phyloP scores from a whole-genome alignment of 1,140 invertebrate genomes.

The Trichonephila clavipes region DNA sequence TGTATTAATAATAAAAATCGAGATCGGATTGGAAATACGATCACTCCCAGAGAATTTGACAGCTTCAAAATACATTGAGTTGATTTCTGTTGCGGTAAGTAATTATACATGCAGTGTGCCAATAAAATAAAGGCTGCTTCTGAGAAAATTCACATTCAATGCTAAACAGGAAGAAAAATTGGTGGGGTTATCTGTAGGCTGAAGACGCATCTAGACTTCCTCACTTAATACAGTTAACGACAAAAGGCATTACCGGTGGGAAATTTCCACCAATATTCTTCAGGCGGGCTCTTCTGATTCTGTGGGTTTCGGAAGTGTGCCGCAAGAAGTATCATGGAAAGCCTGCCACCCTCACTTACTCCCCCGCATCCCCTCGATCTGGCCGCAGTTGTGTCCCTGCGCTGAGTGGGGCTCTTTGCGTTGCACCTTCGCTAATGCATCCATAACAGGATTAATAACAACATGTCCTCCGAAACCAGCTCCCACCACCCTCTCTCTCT shows the following conservation, averaged over 20 bases:
- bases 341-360: constrained; percentile 22
- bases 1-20: no score
- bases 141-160: not conserved
- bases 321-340: constrained; percentile 31
- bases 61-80: no score
- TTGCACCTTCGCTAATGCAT: constrained; percentile 76
- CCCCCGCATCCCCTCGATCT: not conserved
- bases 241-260: constrained; percentile 31
- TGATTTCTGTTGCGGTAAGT: no score
- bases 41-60: no score
- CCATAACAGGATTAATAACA: constrained; percentile 77
- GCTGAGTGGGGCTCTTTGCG: constrained; percentile 61
- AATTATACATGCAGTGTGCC: no score
- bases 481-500: not conserved
- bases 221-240: constrained; percentile 17
- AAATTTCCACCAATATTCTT: constrained; percentile 26
- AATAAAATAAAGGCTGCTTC: not conserved
- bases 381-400: not conserved
- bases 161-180: not conserved
- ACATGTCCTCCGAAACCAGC: constrained; percentile 50
- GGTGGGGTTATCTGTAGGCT: not conserved
- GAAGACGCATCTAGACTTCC: not conserved
- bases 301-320: constrained; percentile 12
- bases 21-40: no score
- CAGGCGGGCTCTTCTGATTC: not conserved